Evolutionary conservation across 2,888 invertebrate species (phyloP), one percentile per base, ranked within the genome.

Genomic region (Cantharis flavilabris): DNA sequence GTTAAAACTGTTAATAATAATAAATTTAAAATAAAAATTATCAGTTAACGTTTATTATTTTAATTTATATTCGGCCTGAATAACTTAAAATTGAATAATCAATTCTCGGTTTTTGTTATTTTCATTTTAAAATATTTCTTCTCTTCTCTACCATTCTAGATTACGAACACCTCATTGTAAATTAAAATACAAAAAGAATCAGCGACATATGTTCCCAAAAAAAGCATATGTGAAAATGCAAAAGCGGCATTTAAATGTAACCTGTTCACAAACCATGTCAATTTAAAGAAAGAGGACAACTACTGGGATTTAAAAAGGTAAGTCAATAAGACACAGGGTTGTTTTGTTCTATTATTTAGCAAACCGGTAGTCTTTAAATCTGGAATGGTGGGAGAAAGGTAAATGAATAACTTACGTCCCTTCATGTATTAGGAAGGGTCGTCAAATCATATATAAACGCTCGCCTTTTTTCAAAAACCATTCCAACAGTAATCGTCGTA

Each of bases 311-410:
- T 77, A 71, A 77, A 75, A 75, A 70, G 65, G 75, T 72, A 75
- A 77, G 75, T 77, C 14, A 33, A 30, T 62, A 71, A 64, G 62
- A 63, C 69, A 49, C 74, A 62, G 78, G 76, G 75, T 70, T 62
- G 76, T 75, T 75, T 78, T 78, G 78, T 78, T 71, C 78, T 73
- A 73, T 78, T 78, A 75, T 78, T 76, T 75, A 65, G 71, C 69
- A 78, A 77, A 72, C 71, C 73, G 69, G 75, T 73, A 62, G 67
- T 70, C 73, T 78, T 76, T 70, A 64, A 70, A 64, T 64, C 64
- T 63, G 62, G 64, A 72, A 65, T 75, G 78, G 78, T 75, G 78
- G 78, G 76, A 78, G 73, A 77, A 67, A 64, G 72, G 65, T 67
- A 67, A 67, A 67, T 67, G 65, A 67, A 67, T 67, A 67, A 67